These are phyloP conservation scores for Drusus annulatus DNA, from an alignment of 1,140 invertebrate species.

Conservation along the genomic window DNA sequence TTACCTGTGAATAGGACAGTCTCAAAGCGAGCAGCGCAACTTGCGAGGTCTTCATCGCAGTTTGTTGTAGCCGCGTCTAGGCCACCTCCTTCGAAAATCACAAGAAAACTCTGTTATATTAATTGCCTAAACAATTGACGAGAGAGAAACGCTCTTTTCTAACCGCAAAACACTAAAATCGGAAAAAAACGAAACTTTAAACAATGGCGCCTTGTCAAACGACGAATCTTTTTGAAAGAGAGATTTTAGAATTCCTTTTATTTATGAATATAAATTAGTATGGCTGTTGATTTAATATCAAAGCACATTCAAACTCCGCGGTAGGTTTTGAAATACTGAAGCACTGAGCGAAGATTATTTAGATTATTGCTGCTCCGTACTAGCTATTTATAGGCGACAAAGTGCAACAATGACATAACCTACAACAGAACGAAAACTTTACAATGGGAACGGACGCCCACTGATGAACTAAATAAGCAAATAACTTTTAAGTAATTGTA, in stretches of 20 bases:
- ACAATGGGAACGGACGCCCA: background rate
- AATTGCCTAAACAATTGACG: too few species aligned
- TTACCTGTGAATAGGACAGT: conserved; percentile 56
- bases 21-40: conserved; percentile 52
- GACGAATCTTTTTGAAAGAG: background rate
- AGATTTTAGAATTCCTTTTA: background rate
- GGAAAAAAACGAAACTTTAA: background rate
- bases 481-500: background rate
- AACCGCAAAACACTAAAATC: too few species aligned
- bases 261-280: conserved; percentile 3
- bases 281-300: background rate
- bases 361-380: background rate
- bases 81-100: conserved; percentile 37
- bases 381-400: conserved; percentile 29
- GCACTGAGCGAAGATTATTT: background rate
- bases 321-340: conserved; percentile 27
- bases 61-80: conserved; percentile 19
- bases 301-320: conserved; percentile 6
- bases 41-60: conserved; percentile 54
- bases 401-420: conserved; percentile 29
- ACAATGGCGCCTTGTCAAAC: background rate
- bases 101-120: conserved; percentile 7
- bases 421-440: background rate
- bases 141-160: too few species aligned
- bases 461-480: background rate